Conservation (phyloP, 64 coral and sea anemone species). For the Montipora cactus region DNA sequence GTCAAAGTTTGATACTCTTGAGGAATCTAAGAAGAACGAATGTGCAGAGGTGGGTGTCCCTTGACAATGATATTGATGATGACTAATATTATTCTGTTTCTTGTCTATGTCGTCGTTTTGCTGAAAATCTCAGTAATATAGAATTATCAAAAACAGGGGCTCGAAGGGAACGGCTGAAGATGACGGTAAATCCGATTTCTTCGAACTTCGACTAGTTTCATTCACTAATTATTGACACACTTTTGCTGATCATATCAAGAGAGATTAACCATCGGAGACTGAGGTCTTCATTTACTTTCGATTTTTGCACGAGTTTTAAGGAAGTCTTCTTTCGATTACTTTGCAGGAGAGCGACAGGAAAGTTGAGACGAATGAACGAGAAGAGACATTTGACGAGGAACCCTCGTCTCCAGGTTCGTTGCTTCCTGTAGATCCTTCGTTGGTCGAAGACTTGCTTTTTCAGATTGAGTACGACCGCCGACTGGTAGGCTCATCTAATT, state of each 20-base stretch:
- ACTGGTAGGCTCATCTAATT: too few species aligned
- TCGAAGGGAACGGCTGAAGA: too few species aligned
- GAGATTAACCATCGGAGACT: too few species aligned
- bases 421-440: not conserved
- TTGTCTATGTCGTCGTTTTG: too few species aligned
- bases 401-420: constrained; percentile 19
- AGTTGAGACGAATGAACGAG: not conserved
- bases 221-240: not conserved
- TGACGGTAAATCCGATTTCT: too few species aligned
- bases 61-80: not conserved
- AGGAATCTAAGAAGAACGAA: constrained; percentile 14
- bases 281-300: too few species aligned
- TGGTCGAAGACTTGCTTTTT: not conserved
- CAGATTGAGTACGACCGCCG: too few species aligned
- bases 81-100: too few species aligned
- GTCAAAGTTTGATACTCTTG: not conserved
- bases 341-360: not conserved
- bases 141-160: too few species aligned
- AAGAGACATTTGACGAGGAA: not conserved
- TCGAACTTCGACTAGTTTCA: not conserved
- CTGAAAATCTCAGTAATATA: too few species aligned
- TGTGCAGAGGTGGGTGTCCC: not conserved
- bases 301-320: too few species aligned
- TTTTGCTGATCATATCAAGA: too few species aligned
- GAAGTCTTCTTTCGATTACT: not conserved